phyloP scores from a whole-genome alignment of 2,113 vertebrate genomes.

The Rhabdornis inornatus region DNA sequence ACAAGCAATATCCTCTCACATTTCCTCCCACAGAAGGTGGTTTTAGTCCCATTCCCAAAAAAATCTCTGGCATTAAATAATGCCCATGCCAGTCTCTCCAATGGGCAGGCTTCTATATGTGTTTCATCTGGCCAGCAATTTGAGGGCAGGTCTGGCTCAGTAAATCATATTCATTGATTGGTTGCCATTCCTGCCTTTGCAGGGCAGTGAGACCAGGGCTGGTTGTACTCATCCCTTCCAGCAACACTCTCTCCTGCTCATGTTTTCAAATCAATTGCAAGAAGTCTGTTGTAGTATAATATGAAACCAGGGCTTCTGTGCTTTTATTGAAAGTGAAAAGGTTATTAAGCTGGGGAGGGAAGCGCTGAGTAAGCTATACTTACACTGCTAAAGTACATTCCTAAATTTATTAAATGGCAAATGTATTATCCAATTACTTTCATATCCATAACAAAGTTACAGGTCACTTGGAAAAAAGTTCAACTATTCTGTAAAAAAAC shows the following conservation, averaged over 20 bases:
- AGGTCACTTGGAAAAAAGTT: constrained; percentile 26
- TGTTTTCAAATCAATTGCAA: constrained; percentile 37
- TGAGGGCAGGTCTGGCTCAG: not conserved
- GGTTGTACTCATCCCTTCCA: not conserved
- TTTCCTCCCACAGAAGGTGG: constrained; percentile 81
- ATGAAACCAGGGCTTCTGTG: not conserved
- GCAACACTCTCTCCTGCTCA: not conserved
- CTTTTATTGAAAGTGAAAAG: constrained; percentile 26
- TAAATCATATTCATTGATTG: not conserved
- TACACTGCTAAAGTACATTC: constrained; percentile 1
- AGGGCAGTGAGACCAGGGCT: not conserved
- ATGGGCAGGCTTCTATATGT: constrained; percentile 73
- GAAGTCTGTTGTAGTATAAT: not conserved
- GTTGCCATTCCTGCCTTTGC: not conserved
- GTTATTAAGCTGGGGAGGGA: not conserved
- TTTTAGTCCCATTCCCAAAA: constrained; percentile 79
- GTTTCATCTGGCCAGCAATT: not conserved
- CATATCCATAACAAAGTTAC: constrained; percentile 48
- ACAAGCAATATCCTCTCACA: constrained; percentile 79
- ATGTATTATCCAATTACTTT: constrained; percentile 49
- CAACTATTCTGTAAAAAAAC: not conserved
- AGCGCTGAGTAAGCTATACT: constrained; percentile 59
- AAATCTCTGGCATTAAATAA: constrained; percentile 71
- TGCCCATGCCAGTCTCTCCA: constrained; percentile 69
- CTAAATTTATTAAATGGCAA: constrained; percentile 36